Evolutionary conservation across 2,113 vertebrate genomes (phyloP).

Genomic region (Jacana jacana): DNA sequence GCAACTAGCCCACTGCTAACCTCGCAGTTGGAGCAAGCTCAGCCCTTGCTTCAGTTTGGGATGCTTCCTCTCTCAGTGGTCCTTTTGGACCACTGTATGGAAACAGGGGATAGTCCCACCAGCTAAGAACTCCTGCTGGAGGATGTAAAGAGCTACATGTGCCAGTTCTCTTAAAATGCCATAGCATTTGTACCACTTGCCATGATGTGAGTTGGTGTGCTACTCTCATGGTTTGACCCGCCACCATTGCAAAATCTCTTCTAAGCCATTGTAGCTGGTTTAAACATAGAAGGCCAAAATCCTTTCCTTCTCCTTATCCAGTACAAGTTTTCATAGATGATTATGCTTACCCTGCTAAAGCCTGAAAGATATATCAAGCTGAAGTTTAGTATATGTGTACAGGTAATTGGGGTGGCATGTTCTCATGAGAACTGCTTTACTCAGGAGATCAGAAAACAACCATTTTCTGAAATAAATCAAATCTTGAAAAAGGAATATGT

Average conservation of each 20-base stretch:
- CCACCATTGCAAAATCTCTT: not conserved
- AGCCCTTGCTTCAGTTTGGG: not conserved
- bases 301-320: not conserved
- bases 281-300: not conserved
- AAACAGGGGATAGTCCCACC: not conserved
- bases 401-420: not conserved
- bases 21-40: rapidly evolving
- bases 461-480: not conserved
- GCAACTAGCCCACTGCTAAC: not conserved
- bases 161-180: not conserved
- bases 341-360: rapidly evolving
- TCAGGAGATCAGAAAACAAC: not conserved
- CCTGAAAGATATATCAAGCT: not conserved
- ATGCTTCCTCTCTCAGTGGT: not conserved
- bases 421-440: not conserved
- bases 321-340: not conserved
- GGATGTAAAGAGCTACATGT: rapidly evolving
- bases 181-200: not conserved
- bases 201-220: not conserved
- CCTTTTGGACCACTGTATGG: not conserved
- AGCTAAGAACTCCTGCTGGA: not conserved
- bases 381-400: not conserved
- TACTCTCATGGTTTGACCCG: not conserved
- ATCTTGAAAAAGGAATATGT: not conserved
- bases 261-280: not conserved